Evolutionary conservation across 2,113 vertebrate genomes (phyloP).

Genomic region (Acanthochromis polyacanthus): DNA sequence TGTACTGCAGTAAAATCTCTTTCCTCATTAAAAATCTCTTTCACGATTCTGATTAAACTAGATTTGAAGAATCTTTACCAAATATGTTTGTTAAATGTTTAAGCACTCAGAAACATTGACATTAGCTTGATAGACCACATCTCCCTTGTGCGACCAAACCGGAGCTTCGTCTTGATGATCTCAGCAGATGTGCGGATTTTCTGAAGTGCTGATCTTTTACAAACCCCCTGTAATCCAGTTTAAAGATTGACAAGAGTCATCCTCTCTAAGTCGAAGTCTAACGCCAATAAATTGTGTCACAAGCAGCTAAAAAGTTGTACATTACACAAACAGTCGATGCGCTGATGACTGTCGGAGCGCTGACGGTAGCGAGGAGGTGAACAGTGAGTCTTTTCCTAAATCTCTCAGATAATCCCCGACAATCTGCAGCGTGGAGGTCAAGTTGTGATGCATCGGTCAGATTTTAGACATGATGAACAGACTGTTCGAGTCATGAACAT

Average conservation of each 20-base stretch:
- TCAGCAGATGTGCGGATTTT: slow-evolving; percentile 37
- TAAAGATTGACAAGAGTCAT: slow-evolving; percentile 79
- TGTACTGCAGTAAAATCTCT: neutral
- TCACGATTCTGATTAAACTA: neutral
- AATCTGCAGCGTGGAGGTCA: neutral
- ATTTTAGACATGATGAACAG: neutral
- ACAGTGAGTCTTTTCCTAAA: too few species aligned
- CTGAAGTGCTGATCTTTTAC: slow-evolving; percentile 54
- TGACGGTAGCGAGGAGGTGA: too few species aligned
- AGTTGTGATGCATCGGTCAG: neutral
- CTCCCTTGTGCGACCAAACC: neutral
- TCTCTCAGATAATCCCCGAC: neutral
- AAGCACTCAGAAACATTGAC: neutral
- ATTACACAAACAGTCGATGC: slow-evolving; percentile 48
- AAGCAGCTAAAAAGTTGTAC: slow-evolving; percentile 62
- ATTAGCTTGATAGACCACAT: neutral
- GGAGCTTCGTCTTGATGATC: slow-evolving; percentile 34
- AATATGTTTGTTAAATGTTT: too few species aligned
- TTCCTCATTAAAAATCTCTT: neutral
- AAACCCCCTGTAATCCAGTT: slow-evolving; percentile 53
- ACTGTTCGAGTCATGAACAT: too few species aligned
- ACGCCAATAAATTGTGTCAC: slow-evolving; percentile 61
- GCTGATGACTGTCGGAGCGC: too few species aligned
- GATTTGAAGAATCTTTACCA: too few species aligned
- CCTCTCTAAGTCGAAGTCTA: slow-evolving; percentile 69